These are phyloP conservation scores for Lepilemur septentrionalis DNA, from an alignment of 2,797 vertebrate genomes.

Conservation along the genomic window DNA sequence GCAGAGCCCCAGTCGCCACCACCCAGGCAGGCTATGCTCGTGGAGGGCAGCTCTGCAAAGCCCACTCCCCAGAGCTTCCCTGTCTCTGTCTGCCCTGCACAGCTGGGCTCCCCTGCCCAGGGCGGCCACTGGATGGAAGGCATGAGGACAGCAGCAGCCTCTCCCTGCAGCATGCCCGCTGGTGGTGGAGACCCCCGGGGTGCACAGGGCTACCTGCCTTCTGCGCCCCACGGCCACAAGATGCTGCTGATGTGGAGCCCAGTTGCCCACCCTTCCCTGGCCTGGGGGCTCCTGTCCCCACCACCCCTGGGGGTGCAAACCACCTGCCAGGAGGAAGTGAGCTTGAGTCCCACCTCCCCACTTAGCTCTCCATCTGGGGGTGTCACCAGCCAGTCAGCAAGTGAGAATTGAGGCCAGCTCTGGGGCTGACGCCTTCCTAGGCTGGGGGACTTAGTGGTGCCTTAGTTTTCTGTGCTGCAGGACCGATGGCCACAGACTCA, in stretches of 20 bases:
- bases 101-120: neutral
- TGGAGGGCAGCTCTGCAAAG: neutral
- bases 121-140: neutral
- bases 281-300: neutral
- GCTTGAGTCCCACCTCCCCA: neutral
- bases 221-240: fast-evolving
- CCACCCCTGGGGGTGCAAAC: too few species aligned
- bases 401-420: neutral
- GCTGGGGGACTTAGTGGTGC: neutral
- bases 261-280: too few species aligned
- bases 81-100: neutral
- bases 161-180: fast-evolving
- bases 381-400: neutral
- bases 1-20: neutral
- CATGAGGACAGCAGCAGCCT: neutral
- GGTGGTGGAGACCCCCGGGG: fast-evolving
- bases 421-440: neutral
- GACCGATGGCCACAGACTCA: neutral
- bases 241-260: neutral
- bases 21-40: neutral
- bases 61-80: neutral
- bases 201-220: neutral
- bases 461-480: neutral
- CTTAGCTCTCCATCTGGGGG: too few species aligned
- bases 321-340: neutral